These are phyloP conservation scores for Brachypalpus laphriformis DNA, from an alignment of 2,888 invertebrate species.

Conservation along the genomic window DNA sequence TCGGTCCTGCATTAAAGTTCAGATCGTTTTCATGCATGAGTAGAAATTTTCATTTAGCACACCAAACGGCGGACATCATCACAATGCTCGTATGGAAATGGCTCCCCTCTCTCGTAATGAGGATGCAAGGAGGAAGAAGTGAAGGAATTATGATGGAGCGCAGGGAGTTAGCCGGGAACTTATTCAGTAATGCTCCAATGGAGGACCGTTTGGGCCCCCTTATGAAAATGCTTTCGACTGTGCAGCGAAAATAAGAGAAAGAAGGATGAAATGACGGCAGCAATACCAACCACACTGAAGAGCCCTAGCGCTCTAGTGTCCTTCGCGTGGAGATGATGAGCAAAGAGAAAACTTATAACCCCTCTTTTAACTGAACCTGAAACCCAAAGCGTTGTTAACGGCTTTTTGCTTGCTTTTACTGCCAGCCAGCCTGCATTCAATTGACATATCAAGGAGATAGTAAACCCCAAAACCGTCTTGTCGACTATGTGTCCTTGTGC, in stretches of 20 bases:
- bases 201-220: conserved; percentile 25
- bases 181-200: conserved; percentile 2
- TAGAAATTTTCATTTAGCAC: conserved; percentile 67
- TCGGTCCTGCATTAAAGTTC: conserved; percentile 39
- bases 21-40: conserved; percentile 67
- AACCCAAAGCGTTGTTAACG: conserved; percentile 7
- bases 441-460: conserved; percentile 54
- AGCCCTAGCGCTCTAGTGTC: conserved; percentile 39
- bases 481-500: conserved; percentile 28
- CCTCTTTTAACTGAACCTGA: not conserved
- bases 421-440: conserved; percentile 43
- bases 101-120: conserved; percentile 21
- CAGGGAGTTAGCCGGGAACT: not conserved
- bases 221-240: conserved; percentile 47
- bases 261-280: conserved; percentile 12
- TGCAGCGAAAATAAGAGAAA: not conserved
- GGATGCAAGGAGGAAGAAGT: not conserved
- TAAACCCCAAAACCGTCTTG: conserved; percentile 20
- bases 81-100: conserved; percentile 63
- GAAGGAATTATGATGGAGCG: conserved; percentile 29
- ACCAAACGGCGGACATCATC: conserved; percentile 66
- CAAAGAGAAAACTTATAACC: conserved; percentile 7
- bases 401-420: conserved; percentile 29
- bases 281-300: conserved; percentile 22
- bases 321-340: conserved; percentile 45